Conservation (phyloP, 2,113 vertebrate species). For the Manacus vitellinus region DNA sequence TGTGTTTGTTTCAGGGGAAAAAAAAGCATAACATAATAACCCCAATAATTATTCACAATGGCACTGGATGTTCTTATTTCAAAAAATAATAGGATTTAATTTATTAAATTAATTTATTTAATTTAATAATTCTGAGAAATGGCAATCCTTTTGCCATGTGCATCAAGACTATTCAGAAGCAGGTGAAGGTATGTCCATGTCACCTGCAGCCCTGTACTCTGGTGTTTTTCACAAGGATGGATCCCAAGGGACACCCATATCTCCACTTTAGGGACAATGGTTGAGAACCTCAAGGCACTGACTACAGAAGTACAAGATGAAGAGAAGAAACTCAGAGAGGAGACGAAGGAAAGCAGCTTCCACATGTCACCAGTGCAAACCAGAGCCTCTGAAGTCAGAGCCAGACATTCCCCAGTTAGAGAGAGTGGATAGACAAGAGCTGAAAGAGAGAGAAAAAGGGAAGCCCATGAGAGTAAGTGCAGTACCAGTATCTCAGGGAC, state of each 20-base stretch:
- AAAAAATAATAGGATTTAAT: neutral
- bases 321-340: too few relatives aligned
- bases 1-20: neutral
- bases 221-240: neutral
- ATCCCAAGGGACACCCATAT: neutral
- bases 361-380: too few relatives aligned
- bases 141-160: neutral
- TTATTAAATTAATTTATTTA: neutral
- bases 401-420: too few relatives aligned
- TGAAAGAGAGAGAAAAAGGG: too few relatives aligned
- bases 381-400: too few relatives aligned
- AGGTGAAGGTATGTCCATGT: neutral
- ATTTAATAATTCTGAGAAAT: neutral
- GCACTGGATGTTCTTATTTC: neutral
- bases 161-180: neutral
- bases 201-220: neutral
- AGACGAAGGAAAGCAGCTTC: too few relatives aligned
- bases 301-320: too few relatives aligned
- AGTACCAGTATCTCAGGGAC: too few relatives aligned
- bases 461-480: too few relatives aligned
- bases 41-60: neutral
- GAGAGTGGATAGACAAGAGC: too few relatives aligned
- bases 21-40: neutral
- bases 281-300: too few relatives aligned
- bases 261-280: too few relatives aligned